phyloP scores from a whole-genome alignment of 2,797 vertebrate genomes.

The Poeciliopsis infans region DNA sequence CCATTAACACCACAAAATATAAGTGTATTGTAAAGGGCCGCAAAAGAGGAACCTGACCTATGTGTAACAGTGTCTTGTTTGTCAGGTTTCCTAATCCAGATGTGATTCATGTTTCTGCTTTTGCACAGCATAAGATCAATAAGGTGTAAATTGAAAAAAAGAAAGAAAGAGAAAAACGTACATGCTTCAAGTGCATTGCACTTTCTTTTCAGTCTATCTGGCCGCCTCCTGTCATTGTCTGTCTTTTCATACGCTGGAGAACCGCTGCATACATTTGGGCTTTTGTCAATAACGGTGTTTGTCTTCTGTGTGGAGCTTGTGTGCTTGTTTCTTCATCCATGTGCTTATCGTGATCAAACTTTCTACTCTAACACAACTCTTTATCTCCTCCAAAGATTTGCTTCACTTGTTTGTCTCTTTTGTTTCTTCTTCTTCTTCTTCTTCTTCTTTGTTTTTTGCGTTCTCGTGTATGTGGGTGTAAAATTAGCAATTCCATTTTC shows the following conservation, averaged over 20 bases:
- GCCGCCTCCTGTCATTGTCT: constrained; percentile 34
- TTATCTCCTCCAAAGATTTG: constrained; percentile 44
- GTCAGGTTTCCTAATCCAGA: constrained; percentile 19
- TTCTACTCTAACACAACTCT: constrained; percentile 49
- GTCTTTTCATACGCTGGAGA: constrained; percentile 45
- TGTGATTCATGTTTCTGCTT: constrained; percentile 12
- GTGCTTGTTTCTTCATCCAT: constrained; percentile 47
- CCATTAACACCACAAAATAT: background rate
- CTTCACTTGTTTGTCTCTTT: background rate
- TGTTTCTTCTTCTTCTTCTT: background rate
- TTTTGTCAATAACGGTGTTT: constrained; percentile 52
- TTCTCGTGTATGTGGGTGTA: constrained; percentile 48
- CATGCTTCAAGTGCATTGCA: constrained; percentile 33
- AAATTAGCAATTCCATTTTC: constrained; percentile 66
- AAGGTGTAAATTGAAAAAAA: background rate
- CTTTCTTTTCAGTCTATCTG: constrained; percentile 21
- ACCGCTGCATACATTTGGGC: constrained; percentile 41
- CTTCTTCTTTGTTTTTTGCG: background rate
- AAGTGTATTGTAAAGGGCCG: background rate
- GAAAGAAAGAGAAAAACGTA: background rate
- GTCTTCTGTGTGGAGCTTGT: constrained; percentile 55
- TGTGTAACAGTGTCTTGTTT: constrained; percentile 32
- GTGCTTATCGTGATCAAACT: constrained; percentile 66
- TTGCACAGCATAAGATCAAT: background rate
- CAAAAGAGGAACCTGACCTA: constrained; percentile 27